Conservation (phyloP, 2,797 vertebrate genomes). For the Garrulus glandarius region DNA sequence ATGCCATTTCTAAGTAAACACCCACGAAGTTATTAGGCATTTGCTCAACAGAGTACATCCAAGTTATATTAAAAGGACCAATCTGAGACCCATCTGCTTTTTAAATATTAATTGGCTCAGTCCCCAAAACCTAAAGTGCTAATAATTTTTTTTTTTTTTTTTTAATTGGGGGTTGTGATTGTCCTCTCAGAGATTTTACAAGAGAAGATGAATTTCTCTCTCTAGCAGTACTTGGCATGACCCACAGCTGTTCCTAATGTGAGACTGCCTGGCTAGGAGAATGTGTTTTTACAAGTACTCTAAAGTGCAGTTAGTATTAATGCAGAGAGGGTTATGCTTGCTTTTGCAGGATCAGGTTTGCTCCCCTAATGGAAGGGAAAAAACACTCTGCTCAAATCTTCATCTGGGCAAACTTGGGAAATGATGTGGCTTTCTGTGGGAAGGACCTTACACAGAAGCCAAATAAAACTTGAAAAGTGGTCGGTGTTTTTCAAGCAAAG, state of each 20-base stretch:
- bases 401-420: background rate
- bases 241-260: background rate
- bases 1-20: slow-evolving; percentile 34
- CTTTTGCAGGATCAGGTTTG: background rate
- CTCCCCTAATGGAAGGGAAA: background rate
- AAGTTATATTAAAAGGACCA: slow-evolving; percentile 7
- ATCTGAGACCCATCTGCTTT: slow-evolving; percentile 42
- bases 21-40: slow-evolving; percentile 31
- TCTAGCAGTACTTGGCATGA: background rate
- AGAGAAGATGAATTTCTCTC: background rate
- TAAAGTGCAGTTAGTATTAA: background rate
- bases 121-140: background rate
- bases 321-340: background rate
- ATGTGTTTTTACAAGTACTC: background rate
- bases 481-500: background rate
- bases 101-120: background rate
- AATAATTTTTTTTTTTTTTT: background rate
- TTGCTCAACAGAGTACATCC: slow-evolving; percentile 21
- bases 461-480: background rate
- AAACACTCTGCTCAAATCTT: background rate
- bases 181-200: background rate
- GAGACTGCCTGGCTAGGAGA: background rate
- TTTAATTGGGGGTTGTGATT: background rate
- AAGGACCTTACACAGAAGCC: background rate
- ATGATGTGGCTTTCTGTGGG: background rate